Conservation (phyloP, 92 coral and sea anemone genomes). For the Anthopleura xanthogrammica region DNA sequence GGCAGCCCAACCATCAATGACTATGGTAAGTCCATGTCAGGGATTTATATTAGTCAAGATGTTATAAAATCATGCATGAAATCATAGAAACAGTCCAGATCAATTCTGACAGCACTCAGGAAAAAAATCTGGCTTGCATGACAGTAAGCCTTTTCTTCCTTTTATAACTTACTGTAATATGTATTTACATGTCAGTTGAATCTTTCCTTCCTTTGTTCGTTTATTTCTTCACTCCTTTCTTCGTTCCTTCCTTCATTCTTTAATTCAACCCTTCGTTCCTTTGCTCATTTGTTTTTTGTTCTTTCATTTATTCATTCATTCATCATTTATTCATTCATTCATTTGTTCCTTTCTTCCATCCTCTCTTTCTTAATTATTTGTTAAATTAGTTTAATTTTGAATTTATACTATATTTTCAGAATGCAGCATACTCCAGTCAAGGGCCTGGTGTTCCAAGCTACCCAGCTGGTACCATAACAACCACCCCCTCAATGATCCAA, state of each 20-base stretch:
- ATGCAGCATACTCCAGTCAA: constrained; percentile 74
- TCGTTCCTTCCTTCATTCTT: neutral
- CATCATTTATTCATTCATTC: neutral
- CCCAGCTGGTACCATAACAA: constrained; percentile 38
- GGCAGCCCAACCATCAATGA: constrained; percentile 32
- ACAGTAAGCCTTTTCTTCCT: neutral
- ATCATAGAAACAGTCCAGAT: too few species aligned
- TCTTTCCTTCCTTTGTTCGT: constrained; percentile 10
- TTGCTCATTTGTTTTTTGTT: neutral
- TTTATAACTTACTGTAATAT: neutral
- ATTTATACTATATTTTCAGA: constrained; percentile 25
- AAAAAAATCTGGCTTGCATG: too few species aligned
- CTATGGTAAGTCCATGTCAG: constrained; percentile 9
- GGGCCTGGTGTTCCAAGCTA: constrained; percentile 80
- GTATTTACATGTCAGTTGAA: too few species aligned
- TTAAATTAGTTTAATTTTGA: neutral
- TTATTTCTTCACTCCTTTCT: neutral
- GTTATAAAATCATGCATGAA: too few species aligned
- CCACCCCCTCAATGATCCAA: constrained; percentile 23
- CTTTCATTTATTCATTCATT: neutral
- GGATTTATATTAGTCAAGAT: too few species aligned
- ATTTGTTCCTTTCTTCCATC: neutral
- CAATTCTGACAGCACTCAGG: too few species aligned
- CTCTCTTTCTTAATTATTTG: neutral
- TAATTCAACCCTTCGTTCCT: neutral